Evolutionary conservation across 2,797 vertebrate genomes (phyloP), one percentile per base, ranked within the genome.

Genomic region (Eremophila alpestris): DNA sequence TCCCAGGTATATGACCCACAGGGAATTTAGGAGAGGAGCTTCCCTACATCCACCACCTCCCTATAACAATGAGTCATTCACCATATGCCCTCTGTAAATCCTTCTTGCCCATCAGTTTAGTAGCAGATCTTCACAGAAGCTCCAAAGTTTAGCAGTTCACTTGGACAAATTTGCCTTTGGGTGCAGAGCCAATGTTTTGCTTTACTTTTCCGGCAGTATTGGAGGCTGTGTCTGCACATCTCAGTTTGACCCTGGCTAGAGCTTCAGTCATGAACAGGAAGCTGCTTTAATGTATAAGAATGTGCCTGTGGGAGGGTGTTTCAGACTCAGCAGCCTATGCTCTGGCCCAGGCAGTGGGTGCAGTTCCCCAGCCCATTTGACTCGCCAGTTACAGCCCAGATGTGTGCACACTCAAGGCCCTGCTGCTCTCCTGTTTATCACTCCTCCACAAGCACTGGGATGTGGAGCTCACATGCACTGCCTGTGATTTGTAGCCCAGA

Each of bases 281-380:
- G 74, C 69, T 74, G 46, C 63, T 77, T 74, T 90, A 76, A 83
- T 54, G 46, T 74, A 9, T 67, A 78, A 85, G 70, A 89, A 89
- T 85, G 77, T 69, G 69, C 40, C 74, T 49, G 90, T 96, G 73
- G 90, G 94, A 96, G 73, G 41, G 45, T 71, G 48, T 93, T 92
- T 68, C 62, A 83, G 21, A 11, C 36, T 65, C 56, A 5, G 46
- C 7, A 5, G 55, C 76, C 59, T 71, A 62, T 73, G 40, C 64
- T 84, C 75, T 62, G 32, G 10, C 55, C n/a, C 1, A 40, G 46
- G 40, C 73, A 32, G 26, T 0, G 4, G 30, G 8, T 87, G 56
- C 62, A 40, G 11, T 34, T 87, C 49, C 54, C 51, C 2, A 2
- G 21, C 7, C 3, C 15, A 3, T 83, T 87, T 60, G 22, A 21